A percentile compares a stretch with the other conserved stretches of the same genome.
These are phyloP conservation scores for Crotophaga sulcirostris DNA, from an alignment of 2,113 vertebrate genomes.

Conservation along the genomic window DNA sequence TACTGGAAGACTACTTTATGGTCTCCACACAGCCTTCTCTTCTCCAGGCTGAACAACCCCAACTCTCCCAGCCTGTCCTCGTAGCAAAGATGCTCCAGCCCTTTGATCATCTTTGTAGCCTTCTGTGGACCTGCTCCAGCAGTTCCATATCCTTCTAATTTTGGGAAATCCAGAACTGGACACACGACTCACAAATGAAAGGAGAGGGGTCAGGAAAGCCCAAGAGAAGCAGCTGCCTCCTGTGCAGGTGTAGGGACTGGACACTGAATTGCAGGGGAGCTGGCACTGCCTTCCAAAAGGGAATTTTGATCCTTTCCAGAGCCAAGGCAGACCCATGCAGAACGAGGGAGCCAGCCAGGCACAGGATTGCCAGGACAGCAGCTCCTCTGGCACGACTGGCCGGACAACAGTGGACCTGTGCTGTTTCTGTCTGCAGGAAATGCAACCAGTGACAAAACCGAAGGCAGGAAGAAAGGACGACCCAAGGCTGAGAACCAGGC, in stretches of 20 bases:
- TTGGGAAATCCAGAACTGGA: too few species aligned
- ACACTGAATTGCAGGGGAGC: neutral
- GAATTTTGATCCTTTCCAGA: neutral
- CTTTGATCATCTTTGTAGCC: too few species aligned
- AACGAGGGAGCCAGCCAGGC: rapidly evolving
- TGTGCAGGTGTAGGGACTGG: neutral
- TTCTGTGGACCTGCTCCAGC: too few species aligned
- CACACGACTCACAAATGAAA: neutral
- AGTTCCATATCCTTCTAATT: too few species aligned
- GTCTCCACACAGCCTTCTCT: too few species aligned
- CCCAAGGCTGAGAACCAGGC: constrained; percentile 89
- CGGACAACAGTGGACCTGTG: rapidly evolving
- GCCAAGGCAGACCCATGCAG: neutral
- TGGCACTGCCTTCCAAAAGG: neutral
- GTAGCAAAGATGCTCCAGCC: too few species aligned
- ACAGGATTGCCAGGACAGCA: rapidly evolving
- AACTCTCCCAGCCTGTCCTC: too few species aligned
- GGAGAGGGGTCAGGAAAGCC: neutral
- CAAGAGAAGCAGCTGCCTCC: neutral
- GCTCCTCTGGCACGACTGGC: rapidly evolving
- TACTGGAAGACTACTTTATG: too few species aligned
- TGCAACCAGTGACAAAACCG: constrained; percentile 81
- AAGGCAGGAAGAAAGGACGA: constrained; percentile 91
- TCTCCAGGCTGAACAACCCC: too few species aligned
- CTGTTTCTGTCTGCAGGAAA: constrained; percentile 73